These are phyloP conservation scores for Cygnus buccinator DNA, from an alignment of 2,113 vertebrate genomes.

Conservation along the genomic window DNA sequence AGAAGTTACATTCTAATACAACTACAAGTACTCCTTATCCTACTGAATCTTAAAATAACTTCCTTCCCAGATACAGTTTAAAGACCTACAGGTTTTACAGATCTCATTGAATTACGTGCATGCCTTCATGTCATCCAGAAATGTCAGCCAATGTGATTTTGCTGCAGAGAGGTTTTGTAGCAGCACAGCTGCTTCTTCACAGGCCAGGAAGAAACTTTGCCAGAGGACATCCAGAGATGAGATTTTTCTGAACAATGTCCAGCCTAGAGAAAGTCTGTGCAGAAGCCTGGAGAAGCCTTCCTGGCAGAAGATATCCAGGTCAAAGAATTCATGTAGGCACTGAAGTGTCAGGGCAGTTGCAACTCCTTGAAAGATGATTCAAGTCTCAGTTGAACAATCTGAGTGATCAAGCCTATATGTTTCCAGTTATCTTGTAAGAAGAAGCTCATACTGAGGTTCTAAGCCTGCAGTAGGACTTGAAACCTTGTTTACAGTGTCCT, in stretches of 20 bases:
- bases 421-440: background rate
- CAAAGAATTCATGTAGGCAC: background rate
- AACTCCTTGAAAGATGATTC: background rate
- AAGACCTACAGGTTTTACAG: background rate
- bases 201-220: background rate
- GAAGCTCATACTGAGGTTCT: background rate
- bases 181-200: background rate
- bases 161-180: background rate
- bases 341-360: background rate
- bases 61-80: background rate
- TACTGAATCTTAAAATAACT: background rate
- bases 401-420: background rate
- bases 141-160: background rate
- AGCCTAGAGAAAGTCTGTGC: background rate
- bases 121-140: background rate
- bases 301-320: background rate
- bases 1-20: background rate
- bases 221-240: background rate
- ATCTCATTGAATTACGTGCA: background rate
- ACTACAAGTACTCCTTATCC: background rate
- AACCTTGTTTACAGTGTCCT: background rate
- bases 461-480: background rate
- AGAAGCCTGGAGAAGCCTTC: background rate
- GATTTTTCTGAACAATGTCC: background rate
- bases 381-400: background rate